phyloP scores from a whole-genome alignment of 2,888 invertebrate species.

The Hirtodrosophila histrioides region DNA sequence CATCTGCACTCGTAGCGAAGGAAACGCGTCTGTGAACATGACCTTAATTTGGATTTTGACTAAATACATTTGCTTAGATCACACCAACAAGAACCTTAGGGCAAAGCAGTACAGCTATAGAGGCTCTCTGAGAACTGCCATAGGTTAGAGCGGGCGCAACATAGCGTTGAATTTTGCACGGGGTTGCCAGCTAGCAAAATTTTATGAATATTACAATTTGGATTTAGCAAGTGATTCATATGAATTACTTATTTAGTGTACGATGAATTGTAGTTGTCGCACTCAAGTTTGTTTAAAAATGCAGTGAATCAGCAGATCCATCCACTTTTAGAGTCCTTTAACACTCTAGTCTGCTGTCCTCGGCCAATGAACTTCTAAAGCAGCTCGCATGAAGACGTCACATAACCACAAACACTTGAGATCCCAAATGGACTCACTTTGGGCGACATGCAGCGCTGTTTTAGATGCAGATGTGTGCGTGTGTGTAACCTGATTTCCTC shows the following conservation, averaged over 20 bases:
- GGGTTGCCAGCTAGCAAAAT: no score
- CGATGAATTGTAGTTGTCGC: no score
- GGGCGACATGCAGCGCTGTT: constrained; percentile 41
- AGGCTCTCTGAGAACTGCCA: no score
- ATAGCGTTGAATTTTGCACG: background rate
- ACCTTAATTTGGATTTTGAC: constrained; percentile 54
- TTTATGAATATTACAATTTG: background rate
- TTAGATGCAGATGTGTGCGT: constrained; percentile 25
- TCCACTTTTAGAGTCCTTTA: constrained; percentile 19
- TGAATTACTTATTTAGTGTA: no score
- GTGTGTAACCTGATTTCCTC: constrained; percentile 75
- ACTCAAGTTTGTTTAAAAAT: no score
- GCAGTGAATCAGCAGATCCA: no score
- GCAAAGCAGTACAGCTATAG: no score
- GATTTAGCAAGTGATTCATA: background rate
- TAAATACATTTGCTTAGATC: constrained; percentile 15
- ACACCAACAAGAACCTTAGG: constrained; percentile 1
- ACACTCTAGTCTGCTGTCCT: constrained; percentile 3
- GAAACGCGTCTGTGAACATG: constrained; percentile 50
- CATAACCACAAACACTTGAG: constrained; percentile 59
- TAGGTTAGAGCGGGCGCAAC: constrained; percentile 11
- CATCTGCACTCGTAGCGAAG: constrained; percentile 31
- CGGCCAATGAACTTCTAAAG: constrained; percentile 71
- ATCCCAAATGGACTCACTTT: constrained; percentile 38
- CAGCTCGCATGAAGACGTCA: constrained; percentile 41